Evolutionary conservation across 2,888 invertebrate genomes (phyloP).

Genomic region (Sphaerophoria rueppellii): DNA sequence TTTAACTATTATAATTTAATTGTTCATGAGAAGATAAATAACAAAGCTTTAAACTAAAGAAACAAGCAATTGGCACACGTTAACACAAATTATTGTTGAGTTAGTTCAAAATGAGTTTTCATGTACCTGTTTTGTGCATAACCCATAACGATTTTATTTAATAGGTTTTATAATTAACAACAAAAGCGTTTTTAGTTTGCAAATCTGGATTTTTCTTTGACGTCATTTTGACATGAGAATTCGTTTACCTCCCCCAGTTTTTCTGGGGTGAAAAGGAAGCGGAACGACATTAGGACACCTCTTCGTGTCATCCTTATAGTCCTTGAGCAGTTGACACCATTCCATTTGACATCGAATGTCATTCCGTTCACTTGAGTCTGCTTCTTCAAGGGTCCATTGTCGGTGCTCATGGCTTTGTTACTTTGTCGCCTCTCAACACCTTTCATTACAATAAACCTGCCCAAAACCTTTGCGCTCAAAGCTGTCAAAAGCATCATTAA

Average conservation of each 20-base stretch:
- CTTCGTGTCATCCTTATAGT: background rate
- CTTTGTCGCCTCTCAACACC: background rate
- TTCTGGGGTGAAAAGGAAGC: too few species aligned
- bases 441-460: background rate
- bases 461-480: background rate
- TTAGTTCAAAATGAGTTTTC: slow-evolving; percentile 46
- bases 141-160: slow-evolving; percentile 60
- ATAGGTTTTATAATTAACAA: background rate
- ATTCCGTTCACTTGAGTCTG: background rate
- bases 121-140: slow-evolving; percentile 25
- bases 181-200: background rate
- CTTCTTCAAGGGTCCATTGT: background rate
- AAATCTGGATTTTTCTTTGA: background rate
- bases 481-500: slow-evolving; percentile 56
- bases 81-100: slow-evolving; percentile 32
- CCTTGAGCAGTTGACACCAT: slow-evolving; percentile 23
- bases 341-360: slow-evolving; percentile 56
- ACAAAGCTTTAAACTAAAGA: slow-evolving; percentile 13
- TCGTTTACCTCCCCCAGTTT: too few species aligned
- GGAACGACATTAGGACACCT: too few species aligned
- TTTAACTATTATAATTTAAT: slow-evolving; percentile 60
- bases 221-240: too few species aligned
- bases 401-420: slow-evolving; percentile 5
- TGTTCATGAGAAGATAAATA: slow-evolving; percentile 27
- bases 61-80: slow-evolving; percentile 33